phyloP scores from a whole-genome alignment of 2,888 invertebrate genomes.

The Epinotia ramella region DNA sequence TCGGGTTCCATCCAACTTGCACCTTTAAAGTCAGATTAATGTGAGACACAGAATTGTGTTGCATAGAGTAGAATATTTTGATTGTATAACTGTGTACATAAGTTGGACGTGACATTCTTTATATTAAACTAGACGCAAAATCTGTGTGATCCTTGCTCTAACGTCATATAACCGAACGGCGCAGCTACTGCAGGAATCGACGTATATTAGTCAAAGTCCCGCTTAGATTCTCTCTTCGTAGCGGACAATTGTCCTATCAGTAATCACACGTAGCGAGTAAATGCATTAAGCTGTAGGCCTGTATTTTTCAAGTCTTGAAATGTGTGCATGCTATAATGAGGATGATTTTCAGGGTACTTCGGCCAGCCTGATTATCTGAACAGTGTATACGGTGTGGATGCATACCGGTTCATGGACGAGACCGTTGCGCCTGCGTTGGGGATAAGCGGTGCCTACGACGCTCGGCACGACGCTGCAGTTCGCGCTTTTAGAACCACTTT shows the following conservation, averaged over 20 bases:
- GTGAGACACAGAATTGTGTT: no score
- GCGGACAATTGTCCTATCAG: background rate
- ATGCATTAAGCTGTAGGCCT: no score
- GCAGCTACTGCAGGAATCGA: background rate
- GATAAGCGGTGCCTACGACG: slow-evolving; percentile 86
- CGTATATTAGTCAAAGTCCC: background rate
- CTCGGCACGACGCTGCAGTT: slow-evolving; percentile 84
- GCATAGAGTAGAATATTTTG: no score
- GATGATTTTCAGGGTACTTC: slow-evolving; percentile 61
- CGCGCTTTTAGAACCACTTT: slow-evolving; percentile 85
- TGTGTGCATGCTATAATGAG: background rate
- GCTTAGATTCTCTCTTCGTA: background rate
- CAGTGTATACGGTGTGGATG: slow-evolving; percentile 53
- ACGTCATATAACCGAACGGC: background rate
- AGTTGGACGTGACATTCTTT: no score
- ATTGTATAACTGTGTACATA: no score
- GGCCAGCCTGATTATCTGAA: slow-evolving; percentile 59
- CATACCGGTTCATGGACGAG: slow-evolving; percentile 88
- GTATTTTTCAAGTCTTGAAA: background rate
- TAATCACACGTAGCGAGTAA: no score
- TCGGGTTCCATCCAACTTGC: no score
- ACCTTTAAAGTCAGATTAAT: no score
- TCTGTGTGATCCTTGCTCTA: background rate
- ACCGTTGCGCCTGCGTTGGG: slow-evolving; percentile 87
- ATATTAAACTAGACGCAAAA: no score